Evolutionary conservation across 2,113 vertebrate species (phyloP), one percentile per base, ranked within the genome.

Genomic region (Rhineura floridana): DNA sequence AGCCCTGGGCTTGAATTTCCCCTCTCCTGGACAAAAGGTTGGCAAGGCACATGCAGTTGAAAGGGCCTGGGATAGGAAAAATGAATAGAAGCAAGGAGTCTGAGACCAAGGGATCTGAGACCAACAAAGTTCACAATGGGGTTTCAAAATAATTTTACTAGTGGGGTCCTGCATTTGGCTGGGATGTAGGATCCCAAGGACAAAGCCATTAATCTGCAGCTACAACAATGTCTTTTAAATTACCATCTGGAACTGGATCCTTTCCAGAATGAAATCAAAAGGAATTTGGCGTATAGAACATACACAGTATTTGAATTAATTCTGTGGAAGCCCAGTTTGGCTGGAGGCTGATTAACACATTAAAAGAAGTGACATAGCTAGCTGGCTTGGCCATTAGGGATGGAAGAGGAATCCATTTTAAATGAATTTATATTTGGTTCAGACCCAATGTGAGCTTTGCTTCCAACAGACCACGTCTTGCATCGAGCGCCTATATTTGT

Each of bases 221-320:
- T 46, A 63, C 72, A 86, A 28, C 30, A 86, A 39, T 36, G 48
- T 39, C 89, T 65, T 33, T 84, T 23, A 59, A 69, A 15, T 17
- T 89, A 59, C 50, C 36, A 42, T 75, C 6, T 85, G 36, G 23
- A 17, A 50, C 83, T 46, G 69, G 30, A 77, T 55, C 3, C 6
- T 23, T 89, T 87, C 33, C 28, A 86, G 7, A 46, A 2, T 70
- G 23, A 8, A 90, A 88, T 42, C 36, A 59, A 78, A 78, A 52
- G 62, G 28, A 52, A 44, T 44, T 84, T 84, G 48, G 36, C 6
- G 62, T 62, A 76, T 85, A 85, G 39, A 62, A 19, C 23, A 81
- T 63, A 50, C 62, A 67, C 28, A 67, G 42, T 67, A 65, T 67
- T 33, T 86, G 44, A 78, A 86, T 78, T 86, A 86, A 67, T 86